A percentile compares a stretch with the other conserved stretches of the same genome.
Evolutionary conservation across 2,113 vertebrate species (phyloP).

Genomic region (Phaetusa simplex): DNA sequence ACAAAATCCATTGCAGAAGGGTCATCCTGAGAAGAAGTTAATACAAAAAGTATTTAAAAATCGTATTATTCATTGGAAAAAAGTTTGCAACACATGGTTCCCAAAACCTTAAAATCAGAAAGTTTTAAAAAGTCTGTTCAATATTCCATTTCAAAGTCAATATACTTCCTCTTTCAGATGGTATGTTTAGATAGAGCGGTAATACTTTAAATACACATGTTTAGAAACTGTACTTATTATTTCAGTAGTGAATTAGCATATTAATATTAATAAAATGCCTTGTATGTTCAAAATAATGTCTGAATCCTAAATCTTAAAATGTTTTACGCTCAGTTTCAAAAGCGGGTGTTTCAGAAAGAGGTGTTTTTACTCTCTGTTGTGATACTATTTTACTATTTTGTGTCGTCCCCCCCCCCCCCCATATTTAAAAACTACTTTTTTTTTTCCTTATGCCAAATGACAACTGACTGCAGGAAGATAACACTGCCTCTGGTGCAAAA

Average conservation of each 20-base stretch:
- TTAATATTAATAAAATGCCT: background rate
- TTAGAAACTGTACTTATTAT: background rate
- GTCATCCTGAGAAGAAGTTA: constrained; percentile 84
- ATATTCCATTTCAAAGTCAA: background rate
- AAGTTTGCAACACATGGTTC: background rate
- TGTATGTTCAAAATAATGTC: background rate
- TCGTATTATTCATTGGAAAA: background rate
- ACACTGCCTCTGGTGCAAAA: background rate
- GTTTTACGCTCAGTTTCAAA: background rate
- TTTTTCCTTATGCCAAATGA: background rate
- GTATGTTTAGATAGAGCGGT: background rate
- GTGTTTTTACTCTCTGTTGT: background rate
- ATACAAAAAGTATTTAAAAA: background rate
- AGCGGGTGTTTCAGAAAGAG: background rate
- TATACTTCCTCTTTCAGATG: background rate
- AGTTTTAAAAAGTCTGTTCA: background rate
- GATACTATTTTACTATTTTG: background rate
- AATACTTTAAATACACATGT: background rate
- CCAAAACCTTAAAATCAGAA: background rate
- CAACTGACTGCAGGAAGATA: background rate
- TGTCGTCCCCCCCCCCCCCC: no score
- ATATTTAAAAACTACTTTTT: background rate
- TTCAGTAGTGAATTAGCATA: background rate
- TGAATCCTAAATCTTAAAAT: background rate
- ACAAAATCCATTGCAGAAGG: constrained; percentile 97